These are phyloP conservation scores for Vireo griseus DNA, from an alignment of 2,797 vertebrate genomes.

Conservation along the genomic window DNA sequence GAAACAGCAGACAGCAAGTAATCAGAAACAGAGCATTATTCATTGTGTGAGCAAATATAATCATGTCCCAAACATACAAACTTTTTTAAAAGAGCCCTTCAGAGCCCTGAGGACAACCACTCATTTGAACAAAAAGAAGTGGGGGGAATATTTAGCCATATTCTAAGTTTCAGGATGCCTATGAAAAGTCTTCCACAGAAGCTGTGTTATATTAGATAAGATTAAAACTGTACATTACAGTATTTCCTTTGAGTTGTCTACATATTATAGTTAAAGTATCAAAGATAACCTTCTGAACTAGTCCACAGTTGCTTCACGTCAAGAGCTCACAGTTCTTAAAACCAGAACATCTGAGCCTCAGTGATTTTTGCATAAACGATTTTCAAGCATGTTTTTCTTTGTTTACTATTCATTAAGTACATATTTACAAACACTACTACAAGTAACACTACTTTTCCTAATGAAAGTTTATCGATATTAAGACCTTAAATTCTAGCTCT, in stretches of 20 bases:
- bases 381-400: not conserved
- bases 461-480: not conserved
- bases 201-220: fast-evolving
- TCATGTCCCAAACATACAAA: not conserved
- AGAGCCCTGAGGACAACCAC: not conserved
- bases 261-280: not conserved
- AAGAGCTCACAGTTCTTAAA: not conserved
- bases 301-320: not conserved
- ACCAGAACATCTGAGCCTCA: not conserved
- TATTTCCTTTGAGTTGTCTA: not conserved
- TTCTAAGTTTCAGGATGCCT: not conserved
- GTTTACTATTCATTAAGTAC: not conserved
- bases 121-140: not conserved
- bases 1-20: not conserved
- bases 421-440: not conserved
- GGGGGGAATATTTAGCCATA: not conserved
- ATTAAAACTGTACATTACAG: not conserved
- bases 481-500: not conserved
- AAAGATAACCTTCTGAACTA: not conserved
- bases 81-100: not conserved
- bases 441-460: not conserved
- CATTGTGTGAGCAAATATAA: not conserved
- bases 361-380: not conserved
- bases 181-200: not conserved
- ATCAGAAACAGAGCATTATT: not conserved